Conservation (phyloP, 2,888 invertebrate species). For the Xestobium rufovillosum region DNA sequence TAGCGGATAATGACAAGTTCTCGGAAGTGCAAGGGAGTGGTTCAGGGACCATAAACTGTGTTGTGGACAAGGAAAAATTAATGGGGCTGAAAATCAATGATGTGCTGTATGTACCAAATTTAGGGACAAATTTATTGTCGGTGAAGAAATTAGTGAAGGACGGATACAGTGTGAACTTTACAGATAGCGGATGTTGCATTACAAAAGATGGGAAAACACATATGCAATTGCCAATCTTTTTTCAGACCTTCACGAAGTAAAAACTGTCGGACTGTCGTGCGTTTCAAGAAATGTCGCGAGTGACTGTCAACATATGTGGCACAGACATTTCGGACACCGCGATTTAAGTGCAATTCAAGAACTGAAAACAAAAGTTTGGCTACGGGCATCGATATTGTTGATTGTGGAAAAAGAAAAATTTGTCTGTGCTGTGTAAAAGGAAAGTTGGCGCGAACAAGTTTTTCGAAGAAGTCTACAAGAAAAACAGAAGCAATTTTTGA, state of each 20-base stretch:
- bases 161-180: too few species aligned
- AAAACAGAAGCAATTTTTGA: constrained; percentile 2
- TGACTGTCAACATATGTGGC: constrained; percentile 1
- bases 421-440: background rate
- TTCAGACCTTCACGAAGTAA: too few species aligned
- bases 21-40: background rate
- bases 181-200: too few species aligned
- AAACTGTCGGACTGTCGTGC: too few species aligned
- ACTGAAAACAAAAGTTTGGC: constrained; percentile 1
- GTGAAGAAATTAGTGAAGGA: background rate
- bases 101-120: constrained; percentile 1
- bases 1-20: constrained; percentile 1
- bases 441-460: background rate
- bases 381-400: background rate
- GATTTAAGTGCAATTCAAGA: background rate
- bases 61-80: background rate
- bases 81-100: background rate
- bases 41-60: constrained; percentile 3
- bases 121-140: background rate
- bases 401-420: background rate
- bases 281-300: too few species aligned
- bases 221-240: too few species aligned
- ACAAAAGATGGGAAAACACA: too few species aligned
- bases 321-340: constrained; percentile 1
- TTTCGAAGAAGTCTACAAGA: background rate